phyloP scores from a whole-genome alignment of 2,888 invertebrate species.

The Dimorphilus gyrociliatus region DNA sequence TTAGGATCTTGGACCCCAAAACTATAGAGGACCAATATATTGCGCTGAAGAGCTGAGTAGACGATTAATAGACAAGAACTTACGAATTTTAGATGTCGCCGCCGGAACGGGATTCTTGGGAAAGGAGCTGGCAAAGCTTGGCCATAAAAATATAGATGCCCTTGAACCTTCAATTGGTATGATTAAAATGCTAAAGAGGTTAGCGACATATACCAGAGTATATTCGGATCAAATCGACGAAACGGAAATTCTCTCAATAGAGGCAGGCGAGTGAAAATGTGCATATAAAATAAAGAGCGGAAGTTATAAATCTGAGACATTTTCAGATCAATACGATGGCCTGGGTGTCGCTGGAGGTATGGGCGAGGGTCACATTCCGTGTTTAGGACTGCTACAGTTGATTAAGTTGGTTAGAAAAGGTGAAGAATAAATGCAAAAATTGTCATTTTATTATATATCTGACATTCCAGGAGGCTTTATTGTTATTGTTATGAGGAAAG shows the following conservation, averaged over 20 bases:
- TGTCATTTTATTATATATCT: not conserved
- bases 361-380: constrained; percentile 11
- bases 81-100: constrained; percentile 32
- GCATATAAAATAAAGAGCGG: too few relatives aligned
- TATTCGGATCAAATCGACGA: too few relatives aligned
- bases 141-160: constrained; percentile 18
- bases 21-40: constrained; percentile 27
- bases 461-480: constrained; percentile 21
- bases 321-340: constrained; percentile 21
- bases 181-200: constrained; percentile 16
- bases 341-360: constrained; percentile 20
- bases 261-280: too few relatives aligned
- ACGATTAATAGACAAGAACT: constrained; percentile 12
- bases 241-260: too few relatives aligned
- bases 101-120: constrained; percentile 36
- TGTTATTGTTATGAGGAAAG: constrained; percentile 26
- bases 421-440: constrained; percentile 1
- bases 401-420: constrained; percentile 10
- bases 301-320: too few relatives aligned
- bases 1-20: constrained; percentile 15
- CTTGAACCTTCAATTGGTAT: constrained; percentile 23
- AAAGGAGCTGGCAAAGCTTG: constrained; percentile 11
- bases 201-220: too few relatives aligned
- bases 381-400: constrained; percentile 9
- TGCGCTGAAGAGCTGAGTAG: constrained; percentile 22